Evolutionary conservation across 2,888 invertebrate genomes (phyloP).

Genomic region (Furcula furcula): DNA sequence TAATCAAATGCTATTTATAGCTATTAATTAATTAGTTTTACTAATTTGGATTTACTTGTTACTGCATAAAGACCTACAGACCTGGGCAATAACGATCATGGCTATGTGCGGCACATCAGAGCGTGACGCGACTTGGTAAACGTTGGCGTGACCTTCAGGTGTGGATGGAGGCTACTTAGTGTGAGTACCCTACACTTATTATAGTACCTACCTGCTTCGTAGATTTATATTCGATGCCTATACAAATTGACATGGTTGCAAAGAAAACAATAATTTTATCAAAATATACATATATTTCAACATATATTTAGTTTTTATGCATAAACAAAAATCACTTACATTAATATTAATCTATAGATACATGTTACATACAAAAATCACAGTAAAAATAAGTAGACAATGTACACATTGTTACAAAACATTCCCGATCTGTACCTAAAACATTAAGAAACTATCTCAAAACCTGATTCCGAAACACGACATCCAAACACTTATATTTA

Average conservation of each 20-base stretch:
- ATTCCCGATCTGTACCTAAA: neutral
- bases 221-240: too few species aligned
- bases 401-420: constrained; percentile 17
- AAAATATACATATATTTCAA: constrained; percentile 33
- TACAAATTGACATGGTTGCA: neutral
- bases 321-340: constrained; percentile 46
- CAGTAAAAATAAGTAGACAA: constrained; percentile 52
- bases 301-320: constrained; percentile 31
- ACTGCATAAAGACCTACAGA: too few species aligned
- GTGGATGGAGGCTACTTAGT: too few species aligned
- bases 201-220: too few species aligned
- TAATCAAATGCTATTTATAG: too few species aligned
- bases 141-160: too few species aligned
- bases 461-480: constrained; percentile 14
- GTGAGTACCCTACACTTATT: too few species aligned
- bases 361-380: constrained; percentile 64
- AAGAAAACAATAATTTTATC: constrained; percentile 2
- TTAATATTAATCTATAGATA: constrained; percentile 44
- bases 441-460: constrained; percentile 12
- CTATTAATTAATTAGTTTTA: too few species aligned
- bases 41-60: too few species aligned
- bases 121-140: too few species aligned
- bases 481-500: constrained; percentile 1
- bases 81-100: too few species aligned
- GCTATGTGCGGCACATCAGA: too few species aligned